Percentiles rank a stretch among this genome's conserved stretches.
Conservation (phyloP, 2,888 invertebrate species). For the Cryptosula pallasiana region DNA sequence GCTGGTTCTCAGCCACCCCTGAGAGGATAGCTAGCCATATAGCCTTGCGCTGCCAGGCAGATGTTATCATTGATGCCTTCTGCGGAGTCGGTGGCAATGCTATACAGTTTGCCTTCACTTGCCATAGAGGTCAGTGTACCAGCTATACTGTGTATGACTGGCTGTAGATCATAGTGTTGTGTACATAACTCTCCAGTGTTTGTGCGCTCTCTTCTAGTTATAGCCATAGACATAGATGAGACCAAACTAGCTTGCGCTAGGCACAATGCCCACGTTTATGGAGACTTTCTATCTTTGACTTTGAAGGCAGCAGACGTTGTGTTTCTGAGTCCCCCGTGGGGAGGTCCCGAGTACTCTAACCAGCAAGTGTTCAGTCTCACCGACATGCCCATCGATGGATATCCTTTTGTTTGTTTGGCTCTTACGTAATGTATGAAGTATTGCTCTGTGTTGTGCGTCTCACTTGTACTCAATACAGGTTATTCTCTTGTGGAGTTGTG, state of each 20-base stretch:
- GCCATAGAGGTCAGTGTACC: constrained; percentile 65
- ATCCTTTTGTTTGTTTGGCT: constrained; percentile 40
- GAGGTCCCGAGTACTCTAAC: constrained; percentile 77
- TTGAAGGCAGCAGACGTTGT: constrained; percentile 69
- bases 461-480: neutral
- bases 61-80: constrained; percentile 87
- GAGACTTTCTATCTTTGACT: constrained; percentile 57
- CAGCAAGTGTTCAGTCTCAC: constrained; percentile 61
- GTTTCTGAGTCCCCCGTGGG: constrained; percentile 97
- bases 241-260: constrained; percentile 79
- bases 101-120: constrained; percentile 88
- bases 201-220: no score
- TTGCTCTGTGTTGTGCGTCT: neutral
- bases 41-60: constrained; percentile 69
- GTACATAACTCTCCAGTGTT: no score
- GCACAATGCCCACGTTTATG: constrained; percentile 87
- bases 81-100: constrained; percentile 97
- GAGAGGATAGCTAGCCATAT: constrained; percentile 87
- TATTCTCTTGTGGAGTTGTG: neutral
- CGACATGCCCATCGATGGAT: constrained; percentile 66
- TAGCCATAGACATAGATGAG: constrained; percentile 94
- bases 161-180: no score
- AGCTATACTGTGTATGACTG: no score
- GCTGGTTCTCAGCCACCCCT: constrained; percentile 98
- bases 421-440: no score